Percentiles rank a stretch among this genome's conserved stretches.
Evolutionary conservation across 2,888 invertebrate genomes (phyloP).

Genomic region (Ecliptopera silaceata): DNA sequence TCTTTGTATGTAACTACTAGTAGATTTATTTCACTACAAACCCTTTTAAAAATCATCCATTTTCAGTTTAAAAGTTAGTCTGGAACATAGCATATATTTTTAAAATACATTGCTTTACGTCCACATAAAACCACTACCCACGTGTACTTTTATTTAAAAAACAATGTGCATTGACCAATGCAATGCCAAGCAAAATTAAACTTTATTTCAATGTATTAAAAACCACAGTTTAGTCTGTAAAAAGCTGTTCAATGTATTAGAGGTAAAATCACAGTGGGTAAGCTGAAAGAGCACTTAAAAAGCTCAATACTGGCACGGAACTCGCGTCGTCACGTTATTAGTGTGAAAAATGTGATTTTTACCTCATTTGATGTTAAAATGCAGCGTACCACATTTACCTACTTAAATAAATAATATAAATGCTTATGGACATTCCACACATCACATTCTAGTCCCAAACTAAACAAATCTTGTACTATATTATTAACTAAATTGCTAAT

Average conservation of each 20-base stretch:
- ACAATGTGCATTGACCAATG: constrained; percentile 4
- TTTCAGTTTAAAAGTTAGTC: not conserved
- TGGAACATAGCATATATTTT: not conserved
- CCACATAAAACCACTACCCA: constrained; percentile 2
- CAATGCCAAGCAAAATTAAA: not conserved
- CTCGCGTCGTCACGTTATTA: too few species aligned
- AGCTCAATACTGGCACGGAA: too few species aligned
- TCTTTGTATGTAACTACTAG: too few species aligned
- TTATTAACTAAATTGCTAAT: too few species aligned
- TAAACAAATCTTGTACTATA: too few species aligned
- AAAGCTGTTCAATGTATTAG: not conserved
- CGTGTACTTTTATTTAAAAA: constrained; percentile 10
- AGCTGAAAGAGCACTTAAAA: not conserved
- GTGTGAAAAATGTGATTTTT: too few species aligned
- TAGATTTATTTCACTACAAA: not conserved
- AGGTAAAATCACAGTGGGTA: constrained; percentile 4
- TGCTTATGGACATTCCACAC: too few species aligned
- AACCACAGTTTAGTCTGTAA: not conserved
- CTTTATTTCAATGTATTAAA: not conserved
- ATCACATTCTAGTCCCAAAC: too few species aligned
- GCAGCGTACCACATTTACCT: too few species aligned
- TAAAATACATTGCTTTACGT: not conserved
- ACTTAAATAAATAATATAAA: too few species aligned
- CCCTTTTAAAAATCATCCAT: not conserved
- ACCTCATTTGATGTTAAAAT: too few species aligned